phyloP scores from a whole-genome alignment of 1,140 invertebrate species.

The Panagrolaimus sp. region DNA sequence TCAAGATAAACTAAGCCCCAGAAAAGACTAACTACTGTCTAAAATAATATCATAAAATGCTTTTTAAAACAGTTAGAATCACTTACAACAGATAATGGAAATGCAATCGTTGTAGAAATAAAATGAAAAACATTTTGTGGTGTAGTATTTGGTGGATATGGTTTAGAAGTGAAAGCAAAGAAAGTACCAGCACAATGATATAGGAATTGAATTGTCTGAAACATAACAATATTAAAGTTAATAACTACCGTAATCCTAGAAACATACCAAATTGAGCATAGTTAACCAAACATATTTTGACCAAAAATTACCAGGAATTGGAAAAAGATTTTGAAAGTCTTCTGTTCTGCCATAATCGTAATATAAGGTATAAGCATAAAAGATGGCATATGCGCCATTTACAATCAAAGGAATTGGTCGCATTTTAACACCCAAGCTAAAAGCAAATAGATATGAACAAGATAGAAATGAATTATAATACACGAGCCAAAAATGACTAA shows the following conservation, averaged over 20 bases:
- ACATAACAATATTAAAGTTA: slow-evolving; percentile 15
- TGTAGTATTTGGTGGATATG: background rate
- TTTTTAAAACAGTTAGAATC: background rate
- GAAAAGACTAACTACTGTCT: slow-evolving; percentile 44
- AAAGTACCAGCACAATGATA: slow-evolving; percentile 24
- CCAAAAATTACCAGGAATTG: slow-evolving; percentile 28
- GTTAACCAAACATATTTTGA: slow-evolving; percentile 48
- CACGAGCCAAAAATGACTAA: background rate
- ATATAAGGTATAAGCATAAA: slow-evolving; percentile 26
- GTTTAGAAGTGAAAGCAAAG: slow-evolving; percentile 9
- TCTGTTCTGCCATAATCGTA: slow-evolving; percentile 25
- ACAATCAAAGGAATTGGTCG: background rate
- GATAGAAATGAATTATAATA: background rate
- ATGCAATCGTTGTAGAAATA: slow-evolving; percentile 26
- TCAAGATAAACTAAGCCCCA: slow-evolving; percentile 40
- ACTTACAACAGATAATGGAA: slow-evolving; percentile 36
- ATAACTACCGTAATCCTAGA: slow-evolving; percentile 7
- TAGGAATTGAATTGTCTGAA: slow-evolving; percentile 11
- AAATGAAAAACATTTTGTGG: slow-evolving; percentile 27
- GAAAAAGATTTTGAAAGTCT: slow-evolving; percentile 3
- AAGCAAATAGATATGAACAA: background rate
- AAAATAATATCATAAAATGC: background rate
- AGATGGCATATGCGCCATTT: slow-evolving; percentile 8
- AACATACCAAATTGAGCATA: slow-evolving; percentile 36
- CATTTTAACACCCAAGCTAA: slow-evolving; percentile 10